phyloP scores from a whole-genome alignment of 2,113 vertebrate species.

The Daphoenositta chrysoptera region DNA sequence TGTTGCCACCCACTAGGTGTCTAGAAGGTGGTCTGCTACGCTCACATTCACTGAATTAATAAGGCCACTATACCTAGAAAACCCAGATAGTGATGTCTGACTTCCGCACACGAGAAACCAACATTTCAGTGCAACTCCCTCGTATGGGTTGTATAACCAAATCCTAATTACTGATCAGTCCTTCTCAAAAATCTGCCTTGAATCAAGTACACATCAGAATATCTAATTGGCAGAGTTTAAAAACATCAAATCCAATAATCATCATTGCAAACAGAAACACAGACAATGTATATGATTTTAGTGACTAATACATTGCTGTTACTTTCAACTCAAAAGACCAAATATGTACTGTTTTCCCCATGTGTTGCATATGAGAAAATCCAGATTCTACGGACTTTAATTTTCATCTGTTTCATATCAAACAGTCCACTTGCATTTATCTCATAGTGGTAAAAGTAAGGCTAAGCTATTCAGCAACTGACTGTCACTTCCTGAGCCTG shows the following conservation, averaged over 20 bases:
- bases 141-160: not conserved
- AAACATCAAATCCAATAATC: not conserved
- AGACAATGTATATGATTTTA: not conserved
- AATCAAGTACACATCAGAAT: not conserved
- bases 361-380: not conserved
- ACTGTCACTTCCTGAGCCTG: not conserved
- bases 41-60: not conserved
- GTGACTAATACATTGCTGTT: not conserved
- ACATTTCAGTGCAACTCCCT: not conserved
- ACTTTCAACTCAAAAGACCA: not conserved
- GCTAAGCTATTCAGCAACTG: not conserved
- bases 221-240: not conserved
- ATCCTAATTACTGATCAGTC: not conserved
- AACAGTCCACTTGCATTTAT: not conserved
- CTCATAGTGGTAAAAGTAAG: not conserved
- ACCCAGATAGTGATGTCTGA: not conserved
- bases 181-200: not conserved
- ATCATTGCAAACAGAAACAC: not conserved
- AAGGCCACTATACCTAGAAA: not conserved
- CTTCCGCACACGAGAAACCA: not conserved
- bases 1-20: conserved; percentile 21
- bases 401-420: not conserved
- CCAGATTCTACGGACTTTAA: not conserved
- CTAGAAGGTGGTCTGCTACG: not conserved
- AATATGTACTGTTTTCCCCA: not conserved